A percentile compares a stretch with the other conserved stretches of the same genome.
Conservation (phyloP, 1,140 invertebrate genomes). For the Drosophila mayri region DNA sequence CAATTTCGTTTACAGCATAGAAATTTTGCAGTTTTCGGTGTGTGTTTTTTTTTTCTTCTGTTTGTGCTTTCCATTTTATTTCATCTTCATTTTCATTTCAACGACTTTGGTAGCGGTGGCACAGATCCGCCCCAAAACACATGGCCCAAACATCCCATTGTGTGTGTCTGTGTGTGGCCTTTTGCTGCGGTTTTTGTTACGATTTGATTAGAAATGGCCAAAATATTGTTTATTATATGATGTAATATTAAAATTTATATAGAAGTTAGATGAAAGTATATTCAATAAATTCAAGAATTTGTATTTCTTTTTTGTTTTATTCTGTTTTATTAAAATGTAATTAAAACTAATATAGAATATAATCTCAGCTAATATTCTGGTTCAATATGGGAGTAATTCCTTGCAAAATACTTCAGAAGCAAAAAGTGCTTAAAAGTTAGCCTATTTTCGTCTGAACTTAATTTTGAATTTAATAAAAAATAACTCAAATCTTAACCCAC, state of each 20-base stretch:
- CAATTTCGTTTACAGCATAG: slow-evolving; percentile 66
- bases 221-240: neutral
- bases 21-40: slow-evolving; percentile 34
- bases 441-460: neutral
- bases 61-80: slow-evolving; percentile 63
- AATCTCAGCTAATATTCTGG: too few relatives aligned
- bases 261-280: neutral
- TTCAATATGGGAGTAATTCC: too few relatives aligned
- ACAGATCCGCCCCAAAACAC: neutral
- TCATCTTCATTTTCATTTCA: slow-evolving; percentile 69
- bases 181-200: slow-evolving; percentile 19
- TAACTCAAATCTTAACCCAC: neutral
- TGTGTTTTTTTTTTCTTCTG: slow-evolving; percentile 25
- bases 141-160: neutral
- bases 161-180: slow-evolving; percentile 13
- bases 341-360: too few relatives aligned
- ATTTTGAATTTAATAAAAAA: too few relatives aligned
- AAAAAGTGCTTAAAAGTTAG: neutral
- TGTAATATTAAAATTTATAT: neutral
- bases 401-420: too few relatives aligned
- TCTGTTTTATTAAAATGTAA: too few relatives aligned
- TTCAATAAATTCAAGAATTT: neutral
- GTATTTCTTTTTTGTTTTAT: too few relatives aligned
- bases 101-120: slow-evolving; percentile 32
- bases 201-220: neutral